phyloP scores from a whole-genome alignment of 2,797 vertebrate genomes.

The Enteromius mattozi region DNA sequence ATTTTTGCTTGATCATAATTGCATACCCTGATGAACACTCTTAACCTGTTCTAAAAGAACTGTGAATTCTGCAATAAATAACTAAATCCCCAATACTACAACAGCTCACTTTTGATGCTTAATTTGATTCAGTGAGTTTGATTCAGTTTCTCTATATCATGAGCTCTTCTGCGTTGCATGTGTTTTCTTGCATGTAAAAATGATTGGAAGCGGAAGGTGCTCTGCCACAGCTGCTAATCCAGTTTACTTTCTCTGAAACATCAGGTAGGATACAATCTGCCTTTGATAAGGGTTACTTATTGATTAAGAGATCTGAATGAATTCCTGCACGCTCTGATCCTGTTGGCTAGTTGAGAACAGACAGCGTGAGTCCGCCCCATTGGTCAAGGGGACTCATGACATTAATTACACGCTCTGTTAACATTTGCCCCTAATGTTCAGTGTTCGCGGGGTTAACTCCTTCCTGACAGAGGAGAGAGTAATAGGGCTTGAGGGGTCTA shows the following conservation, averaged over 20 bases:
- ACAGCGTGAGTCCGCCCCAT: conserved; percentile 83
- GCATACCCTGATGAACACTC: neutral
- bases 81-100: neutral
- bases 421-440: conserved; percentile 83
- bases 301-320: conserved; percentile 33
- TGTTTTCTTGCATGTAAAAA: conserved; percentile 21
- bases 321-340: conserved; percentile 40
- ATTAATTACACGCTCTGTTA: conserved; percentile 98
- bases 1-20: conserved; percentile 9
- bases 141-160: neutral
- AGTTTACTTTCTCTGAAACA: conserved; percentile 27
- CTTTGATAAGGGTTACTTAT: conserved; percentile 35
- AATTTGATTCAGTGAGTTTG: conserved; percentile 9
- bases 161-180: neutral
- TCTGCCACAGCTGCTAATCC: conserved; percentile 23
- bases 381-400: conserved; percentile 88
- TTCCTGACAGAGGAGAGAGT: conserved; percentile 82
- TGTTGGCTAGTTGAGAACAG: conserved; percentile 56
- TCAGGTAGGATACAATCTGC: conserved; percentile 15
- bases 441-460: conserved; percentile 74
- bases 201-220: conserved; percentile 4
- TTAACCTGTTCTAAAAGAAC: conserved; percentile 6
- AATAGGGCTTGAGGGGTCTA: conserved; percentile 76
- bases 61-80: neutral
- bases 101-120: neutral